Percentiles rank a stretch among this genome's conserved stretches.
phyloP scores from a whole-genome alignment of 1,140 invertebrate genomes.

The Drosophila albomicans region DNA sequence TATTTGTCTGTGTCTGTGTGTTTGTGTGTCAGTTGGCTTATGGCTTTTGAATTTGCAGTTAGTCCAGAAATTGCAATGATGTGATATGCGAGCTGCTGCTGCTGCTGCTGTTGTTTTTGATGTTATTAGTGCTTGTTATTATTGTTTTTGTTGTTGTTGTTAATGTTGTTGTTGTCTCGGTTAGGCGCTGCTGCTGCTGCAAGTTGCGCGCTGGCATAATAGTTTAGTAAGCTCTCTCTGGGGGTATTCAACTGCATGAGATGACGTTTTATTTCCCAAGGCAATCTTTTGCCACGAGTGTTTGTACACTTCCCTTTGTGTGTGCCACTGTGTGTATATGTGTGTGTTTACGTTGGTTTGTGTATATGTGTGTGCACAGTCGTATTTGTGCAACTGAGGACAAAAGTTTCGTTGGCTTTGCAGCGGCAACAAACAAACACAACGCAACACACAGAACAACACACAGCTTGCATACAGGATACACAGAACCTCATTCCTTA shows the following conservation, averaged over 20 bases:
- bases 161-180: constrained; percentile 55
- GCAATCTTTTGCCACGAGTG: constrained; percentile 79
- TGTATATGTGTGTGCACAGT: constrained; percentile 49
- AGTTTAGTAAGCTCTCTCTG: constrained; percentile 82
- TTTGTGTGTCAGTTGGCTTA: constrained; percentile 54
- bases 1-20: constrained; percentile 38
- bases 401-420: constrained; percentile 81
- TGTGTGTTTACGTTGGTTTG: constrained; percentile 28
- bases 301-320: constrained; percentile 61
- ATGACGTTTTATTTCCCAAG: constrained; percentile 81
- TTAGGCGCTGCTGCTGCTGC: constrained; percentile 58
- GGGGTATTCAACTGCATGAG: constrained; percentile 77
- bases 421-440: constrained; percentile 78
- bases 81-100: constrained; percentile 43
- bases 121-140: constrained; percentile 72
- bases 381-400: constrained; percentile 80
- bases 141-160: constrained; percentile 45
- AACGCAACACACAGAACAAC: constrained; percentile 24
- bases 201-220: constrained; percentile 68
- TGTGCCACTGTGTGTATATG: constrained; percentile 9
- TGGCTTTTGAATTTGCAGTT: constrained; percentile 77
- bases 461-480: constrained; percentile 13
- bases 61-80: constrained; percentile 64
- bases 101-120: constrained; percentile 62
- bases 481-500: not conserved